Evolutionary conservation across 2,888 invertebrate species (phyloP), one percentile per base, ranked within the genome.

Genomic region (Nemoura dubitans): DNA sequence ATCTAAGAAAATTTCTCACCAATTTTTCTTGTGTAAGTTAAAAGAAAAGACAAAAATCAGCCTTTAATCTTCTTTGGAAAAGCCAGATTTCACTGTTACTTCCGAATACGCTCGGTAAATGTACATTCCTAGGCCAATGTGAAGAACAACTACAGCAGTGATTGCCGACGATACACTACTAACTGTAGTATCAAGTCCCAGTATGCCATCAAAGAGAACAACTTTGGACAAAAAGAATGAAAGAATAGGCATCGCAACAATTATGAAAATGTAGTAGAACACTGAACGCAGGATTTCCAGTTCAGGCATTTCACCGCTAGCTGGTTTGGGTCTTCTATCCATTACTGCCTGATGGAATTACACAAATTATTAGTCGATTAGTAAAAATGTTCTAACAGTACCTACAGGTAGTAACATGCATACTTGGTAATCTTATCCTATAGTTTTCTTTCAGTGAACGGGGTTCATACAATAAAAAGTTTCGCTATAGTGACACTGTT

Each of bases 161-260:
- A 96, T 94, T 29, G 97, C 97, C 2, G 97, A 94, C 91, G 95
- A 96, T 43, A 97, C 96, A 91, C 96, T 97, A 89, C 95, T 95
- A 27, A 94, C 93, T 78, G 96, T 91, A 86, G 90, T 90, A 77
- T 91, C 91, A 76, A 93, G 89, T 76, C 92, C 92, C 28, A 94
- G 90, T 28, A 94, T 92, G 92, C 94, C 94, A 92, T 97, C 96
- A 90, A 96, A 95, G 87, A 97, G 89, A 87, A 95, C 91, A 83
- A 93, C 91, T 91, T 97, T 97, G 42, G 94, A 93, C 14, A 92
- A 90, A 90, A 97, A 97, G 91, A 97, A 97, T 27, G 95, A 94
- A 30, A 94, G 89, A 83, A 97, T 94, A 29, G 97, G 97, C 88
- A 96, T 93, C 85, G 95, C 93, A 88, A 97, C 95, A 89, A 97